Evolutionary conservation across 1,140 invertebrate species (phyloP), one percentile per base, ranked within the genome.

Genomic region (Hycleus phaleratus): DNA sequence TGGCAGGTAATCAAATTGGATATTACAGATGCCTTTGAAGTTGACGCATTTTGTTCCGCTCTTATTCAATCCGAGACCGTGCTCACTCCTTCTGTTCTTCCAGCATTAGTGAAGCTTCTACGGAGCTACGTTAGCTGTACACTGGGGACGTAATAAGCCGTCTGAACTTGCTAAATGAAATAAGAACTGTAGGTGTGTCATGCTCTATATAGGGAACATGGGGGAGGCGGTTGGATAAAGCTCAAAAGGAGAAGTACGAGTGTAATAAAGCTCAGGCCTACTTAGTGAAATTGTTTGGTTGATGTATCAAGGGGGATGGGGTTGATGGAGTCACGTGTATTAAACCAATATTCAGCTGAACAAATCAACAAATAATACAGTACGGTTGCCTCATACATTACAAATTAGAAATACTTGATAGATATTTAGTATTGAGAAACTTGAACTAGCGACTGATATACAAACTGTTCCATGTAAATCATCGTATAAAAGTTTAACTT

Each of bases 101-200:
- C 40, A 44, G 58, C 53, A 59, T 59, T 59, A 59, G 58, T 46
- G 49, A 58, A 58, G 50, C 58, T 43, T 38, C 40, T 32, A 44
- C 18, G 18, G 18, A 18, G 18, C 18, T 18, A 18, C 50, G 50
- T 11, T 49, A n/a, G 9, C 11, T 11, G 40, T 42, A 42, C 40
- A 11, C 38, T 25, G 55, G 60, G 40, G 50, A 46, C 49, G 49
- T 62, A 53, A 47, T 47, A 25, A 25, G 46, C 46, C n/a, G 26
- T 45, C 43, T 24, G 18, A 47, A 47, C 8, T 47, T 26, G 57
- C 60, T 46, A 55, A 59, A 62, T 59, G 56, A 62, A 62, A 62
- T 59, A 62, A 61, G 55, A 62, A 56, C 60, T 40, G 60, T 57
- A 62, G 60, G 60, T 62, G 60, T 59, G 60, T 56, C 60, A 56